Conservation (phyloP, 2,888 invertebrate genomes). For the Scelioninae gen. 1 region DNA sequence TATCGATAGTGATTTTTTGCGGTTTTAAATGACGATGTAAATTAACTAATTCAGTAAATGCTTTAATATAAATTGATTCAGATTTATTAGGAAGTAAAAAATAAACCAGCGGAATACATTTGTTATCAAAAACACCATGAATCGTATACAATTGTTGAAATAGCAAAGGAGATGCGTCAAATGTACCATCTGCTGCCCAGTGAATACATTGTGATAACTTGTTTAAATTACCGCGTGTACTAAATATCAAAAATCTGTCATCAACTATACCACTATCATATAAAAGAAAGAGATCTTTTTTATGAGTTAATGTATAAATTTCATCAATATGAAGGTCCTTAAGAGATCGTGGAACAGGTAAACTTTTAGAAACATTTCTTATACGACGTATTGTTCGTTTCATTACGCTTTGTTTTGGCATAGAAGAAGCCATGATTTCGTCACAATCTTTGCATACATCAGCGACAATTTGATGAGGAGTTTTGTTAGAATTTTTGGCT, state of each 20-base stretch:
- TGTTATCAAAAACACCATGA: not conserved
- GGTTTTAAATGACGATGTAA: not conserved
- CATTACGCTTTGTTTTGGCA: not conserved
- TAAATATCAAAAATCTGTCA: not conserved
- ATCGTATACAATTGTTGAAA: not conserved
- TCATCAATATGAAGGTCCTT: not conserved
- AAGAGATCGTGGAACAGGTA: not conserved
- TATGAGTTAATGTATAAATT: not conserved
- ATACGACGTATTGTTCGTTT: not conserved
- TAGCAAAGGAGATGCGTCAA: not conserved
- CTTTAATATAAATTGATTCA: not conserved
- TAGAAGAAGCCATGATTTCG: not conserved
- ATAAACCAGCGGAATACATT: conserved; percentile 7
- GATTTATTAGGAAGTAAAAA: conserved; percentile 11
- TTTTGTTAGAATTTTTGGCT: not conserved
- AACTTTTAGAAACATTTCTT: not conserved
- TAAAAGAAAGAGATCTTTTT: conserved; percentile 3
- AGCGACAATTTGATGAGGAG: not conserved
- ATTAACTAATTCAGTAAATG: not conserved
- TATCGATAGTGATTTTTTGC: conserved; percentile 11
- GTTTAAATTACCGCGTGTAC: conserved; percentile 1
- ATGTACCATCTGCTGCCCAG: conserved; percentile 5
- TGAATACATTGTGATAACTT: not conserved
- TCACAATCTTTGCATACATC: conserved; percentile 2
- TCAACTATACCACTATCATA: conserved; percentile 1